Evolutionary conservation across 2,113 vertebrate genomes (phyloP), one percentile per base, ranked within the genome.

Genomic region (Acrocephalus arundinaceus): DNA sequence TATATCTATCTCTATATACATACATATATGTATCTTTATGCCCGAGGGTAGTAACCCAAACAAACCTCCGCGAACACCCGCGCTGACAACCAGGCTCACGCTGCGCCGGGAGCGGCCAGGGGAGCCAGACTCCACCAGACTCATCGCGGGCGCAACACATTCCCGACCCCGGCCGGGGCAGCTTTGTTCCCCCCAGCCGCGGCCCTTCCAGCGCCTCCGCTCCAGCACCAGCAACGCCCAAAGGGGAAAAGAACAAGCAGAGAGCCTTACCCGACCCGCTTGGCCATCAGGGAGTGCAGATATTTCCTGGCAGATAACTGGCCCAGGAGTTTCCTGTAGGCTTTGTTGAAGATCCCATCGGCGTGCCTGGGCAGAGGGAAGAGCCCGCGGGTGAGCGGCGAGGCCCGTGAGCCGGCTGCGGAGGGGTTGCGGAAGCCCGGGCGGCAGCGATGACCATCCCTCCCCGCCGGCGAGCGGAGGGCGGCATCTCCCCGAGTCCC

Each of bases 261-360:
- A 65, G 58, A 31, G 91, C 89, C 98, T 99, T 99, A 99, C 99
- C 99, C 99, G 97, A 98, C 97, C 95, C 98, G 98, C 87, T 99
- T 98, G 97, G 98, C 98, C 98, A 99, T 98, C 95, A 99, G 98
- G 85, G 98, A 98, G 97, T 99, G 98, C 94, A 99, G 98, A 96
- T 99, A 99, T 98, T 99, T 99, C 97, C 98, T 98, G 94, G 99
- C 98, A 80, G 98, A 99, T 96, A 99, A 97, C 97, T 99, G 99
- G 95, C 98, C 99, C 97, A 99, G 97, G 96, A 98, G 98, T 98
- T 98, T 98, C 97, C 99, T 98, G 98, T 99, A 99, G 97, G 98
- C 98, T 98, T 99, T 98, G 98, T 99, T 98, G 98, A 99, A 99
- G 97, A 99, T 98, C 96, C 98, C 99, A 96, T 98, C 98, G 96